Conservation (phyloP, 2,113 vertebrate genomes). For the Poeciliopsis occidentalis region DNA sequence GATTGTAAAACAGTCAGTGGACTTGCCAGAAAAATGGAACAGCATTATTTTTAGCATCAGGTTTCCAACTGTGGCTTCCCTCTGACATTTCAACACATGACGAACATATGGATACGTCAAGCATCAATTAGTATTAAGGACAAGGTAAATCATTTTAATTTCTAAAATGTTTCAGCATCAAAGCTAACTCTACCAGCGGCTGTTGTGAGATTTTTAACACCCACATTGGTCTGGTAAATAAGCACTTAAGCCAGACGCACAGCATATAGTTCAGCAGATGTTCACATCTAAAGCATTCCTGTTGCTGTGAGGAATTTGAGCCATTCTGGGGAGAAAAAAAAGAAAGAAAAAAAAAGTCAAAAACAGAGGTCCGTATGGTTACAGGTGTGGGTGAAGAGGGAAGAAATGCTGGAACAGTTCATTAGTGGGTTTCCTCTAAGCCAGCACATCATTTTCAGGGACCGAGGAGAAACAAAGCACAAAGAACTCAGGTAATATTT, state of each 20-base stretch:
- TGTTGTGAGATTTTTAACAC: slow-evolving; percentile 22
- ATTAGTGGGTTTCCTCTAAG: slow-evolving; percentile 28
- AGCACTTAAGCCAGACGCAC: slow-evolving; percentile 44
- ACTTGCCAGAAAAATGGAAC: slow-evolving; percentile 7
- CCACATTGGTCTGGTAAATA: slow-evolving; percentile 13
- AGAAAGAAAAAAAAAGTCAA: too few species aligned
- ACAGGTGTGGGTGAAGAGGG: too few species aligned
- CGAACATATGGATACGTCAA: background rate
- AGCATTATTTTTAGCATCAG: background rate
- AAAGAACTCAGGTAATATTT: background rate
- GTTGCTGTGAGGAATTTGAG: slow-evolving; percentile 60
- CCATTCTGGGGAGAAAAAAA: slow-evolving; percentile 71
- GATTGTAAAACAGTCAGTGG: slow-evolving; percentile 33
- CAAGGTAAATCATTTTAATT: background rate
- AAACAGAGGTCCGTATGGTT: too few species aligned
- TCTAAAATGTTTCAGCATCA: slow-evolving; percentile 14
- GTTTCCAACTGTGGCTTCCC: slow-evolving; percentile 4
- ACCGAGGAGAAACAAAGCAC: background rate
- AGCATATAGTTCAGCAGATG: slow-evolving; percentile 51
- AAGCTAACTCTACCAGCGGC: slow-evolving; percentile 22
- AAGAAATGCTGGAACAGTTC: too few species aligned
- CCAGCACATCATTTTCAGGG: slow-evolving; percentile 20
- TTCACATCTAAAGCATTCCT: slow-evolving; percentile 70
- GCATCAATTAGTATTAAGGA: background rate
- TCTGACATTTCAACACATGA: background rate